Evolutionary conservation across 2,113 vertebrate genomes (phyloP).

Genomic region (Lonchura striata): DNA sequence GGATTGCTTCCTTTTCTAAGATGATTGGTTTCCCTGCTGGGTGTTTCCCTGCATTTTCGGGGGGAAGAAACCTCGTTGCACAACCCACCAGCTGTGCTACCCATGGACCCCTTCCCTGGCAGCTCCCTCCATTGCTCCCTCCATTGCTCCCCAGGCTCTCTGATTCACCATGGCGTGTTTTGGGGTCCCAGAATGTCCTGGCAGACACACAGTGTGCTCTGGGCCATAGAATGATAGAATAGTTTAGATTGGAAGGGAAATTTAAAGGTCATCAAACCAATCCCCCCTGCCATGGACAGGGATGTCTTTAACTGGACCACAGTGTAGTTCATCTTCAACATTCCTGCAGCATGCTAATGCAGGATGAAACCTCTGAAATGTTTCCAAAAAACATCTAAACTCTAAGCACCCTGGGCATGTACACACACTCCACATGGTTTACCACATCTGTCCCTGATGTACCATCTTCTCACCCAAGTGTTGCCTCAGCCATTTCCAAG

Average conservation of each 20-base stretch:
- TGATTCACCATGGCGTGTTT: not conserved
- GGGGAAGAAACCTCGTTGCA: not conserved
- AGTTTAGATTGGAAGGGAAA: not conserved
- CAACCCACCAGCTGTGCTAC: not conserved
- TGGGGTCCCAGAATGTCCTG: not conserved
- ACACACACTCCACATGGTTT: not conserved
- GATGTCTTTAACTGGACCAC: not conserved
- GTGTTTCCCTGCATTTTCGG: not conserved
- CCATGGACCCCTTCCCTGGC: rapidly evolving
- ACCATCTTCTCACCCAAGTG: constrained; percentile 77
- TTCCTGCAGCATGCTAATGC: not conserved
- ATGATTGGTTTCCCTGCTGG: not conserved
- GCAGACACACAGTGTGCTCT: rapidly evolving
- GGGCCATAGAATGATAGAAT: not conserved
- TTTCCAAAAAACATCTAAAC: rapidly evolving
- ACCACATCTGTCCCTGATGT: rapidly evolving
- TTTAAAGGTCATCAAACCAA: not conserved
- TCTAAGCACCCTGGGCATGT: not conserved
- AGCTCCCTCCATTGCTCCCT: no score
- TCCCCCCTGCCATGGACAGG: not conserved
- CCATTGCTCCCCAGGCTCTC: not conserved
- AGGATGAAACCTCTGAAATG: not conserved
- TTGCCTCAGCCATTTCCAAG: constrained; percentile 28
- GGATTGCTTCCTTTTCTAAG: not conserved
- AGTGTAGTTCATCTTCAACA: not conserved